phyloP scores from a whole-genome alignment of 2,888 invertebrate genomes.

The Pachymerium ferrugineum region DNA sequence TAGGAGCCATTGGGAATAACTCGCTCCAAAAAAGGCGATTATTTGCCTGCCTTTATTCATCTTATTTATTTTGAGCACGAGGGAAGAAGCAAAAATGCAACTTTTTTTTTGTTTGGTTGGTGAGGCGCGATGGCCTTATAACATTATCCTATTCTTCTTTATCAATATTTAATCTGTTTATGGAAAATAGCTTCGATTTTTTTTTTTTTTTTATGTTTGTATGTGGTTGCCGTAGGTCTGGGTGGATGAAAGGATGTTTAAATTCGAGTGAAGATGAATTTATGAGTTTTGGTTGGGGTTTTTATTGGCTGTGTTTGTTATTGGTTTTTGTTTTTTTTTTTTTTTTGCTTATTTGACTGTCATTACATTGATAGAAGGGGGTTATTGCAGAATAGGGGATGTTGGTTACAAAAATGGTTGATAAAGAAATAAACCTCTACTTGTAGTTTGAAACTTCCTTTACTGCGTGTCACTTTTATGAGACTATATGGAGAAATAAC shows the following conservation, averaged over 20 bases:
- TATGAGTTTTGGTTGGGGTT: no score
- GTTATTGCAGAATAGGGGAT: no score
- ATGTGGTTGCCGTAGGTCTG: neutral
- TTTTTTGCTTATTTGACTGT: no score
- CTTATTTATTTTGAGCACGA: conserved; percentile 4
- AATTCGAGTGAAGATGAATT: no score
- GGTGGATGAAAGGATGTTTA: neutral
- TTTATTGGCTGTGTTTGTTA: no score
- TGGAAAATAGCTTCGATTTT: neutral
- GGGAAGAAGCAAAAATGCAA: neutral
- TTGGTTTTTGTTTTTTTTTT: no score
- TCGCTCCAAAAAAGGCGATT: neutral
- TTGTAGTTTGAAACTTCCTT: no score
- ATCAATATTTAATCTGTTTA: conserved; percentile 22
- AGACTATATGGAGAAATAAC: no score
- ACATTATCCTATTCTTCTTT: neutral
- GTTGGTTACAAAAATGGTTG: no score
- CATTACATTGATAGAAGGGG: no score
- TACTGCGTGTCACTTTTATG: no score
- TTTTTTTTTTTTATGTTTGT: neutral
- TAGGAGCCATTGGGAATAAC: neutral
- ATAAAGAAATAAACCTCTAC: no score
- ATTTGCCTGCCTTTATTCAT: conserved; percentile 25
- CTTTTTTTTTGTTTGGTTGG: neutral
- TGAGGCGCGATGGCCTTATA: neutral